These are phyloP conservation scores for Trichonephila clavipes DNA, from an alignment of 1,140 invertebrate species.

Conservation along the genomic window DNA sequence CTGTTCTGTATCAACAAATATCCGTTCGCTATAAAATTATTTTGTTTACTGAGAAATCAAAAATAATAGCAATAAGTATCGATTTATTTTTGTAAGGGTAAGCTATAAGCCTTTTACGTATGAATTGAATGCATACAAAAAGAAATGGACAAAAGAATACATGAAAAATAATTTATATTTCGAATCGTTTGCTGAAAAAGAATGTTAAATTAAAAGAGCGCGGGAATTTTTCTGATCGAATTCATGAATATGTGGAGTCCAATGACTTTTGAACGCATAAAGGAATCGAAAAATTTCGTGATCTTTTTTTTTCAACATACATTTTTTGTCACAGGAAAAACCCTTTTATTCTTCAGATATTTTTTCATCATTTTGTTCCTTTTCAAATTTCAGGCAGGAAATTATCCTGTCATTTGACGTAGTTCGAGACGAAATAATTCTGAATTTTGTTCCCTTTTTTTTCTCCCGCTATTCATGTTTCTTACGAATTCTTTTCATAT, in stretches of 20 bases:
- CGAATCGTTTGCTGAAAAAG: neutral
- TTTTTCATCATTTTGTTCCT: neutral
- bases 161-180: neutral
- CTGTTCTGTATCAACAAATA: neutral
- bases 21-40: neutral
- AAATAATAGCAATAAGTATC: neutral
- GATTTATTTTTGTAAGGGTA: neutral
- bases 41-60: neutral
- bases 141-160: neutral
- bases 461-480: neutral
- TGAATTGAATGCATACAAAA: neutral
- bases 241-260: conserved; percentile 11
- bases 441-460: conserved; percentile 2
- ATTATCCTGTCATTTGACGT: conserved; percentile 15
- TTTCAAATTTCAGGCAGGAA: neutral
- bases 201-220: neutral
- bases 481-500: neutral
- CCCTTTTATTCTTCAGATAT: too few relatives aligned
- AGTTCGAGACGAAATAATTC: neutral
- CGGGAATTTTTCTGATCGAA: neutral
- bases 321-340: neutral
- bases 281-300: neutral
- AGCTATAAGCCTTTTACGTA: neutral
- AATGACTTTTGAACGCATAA: neutral
- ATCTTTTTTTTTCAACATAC: neutral